Evolutionary conservation across 1,140 invertebrate species (phyloP).

Genomic region (Danaus melanippus): DNA sequence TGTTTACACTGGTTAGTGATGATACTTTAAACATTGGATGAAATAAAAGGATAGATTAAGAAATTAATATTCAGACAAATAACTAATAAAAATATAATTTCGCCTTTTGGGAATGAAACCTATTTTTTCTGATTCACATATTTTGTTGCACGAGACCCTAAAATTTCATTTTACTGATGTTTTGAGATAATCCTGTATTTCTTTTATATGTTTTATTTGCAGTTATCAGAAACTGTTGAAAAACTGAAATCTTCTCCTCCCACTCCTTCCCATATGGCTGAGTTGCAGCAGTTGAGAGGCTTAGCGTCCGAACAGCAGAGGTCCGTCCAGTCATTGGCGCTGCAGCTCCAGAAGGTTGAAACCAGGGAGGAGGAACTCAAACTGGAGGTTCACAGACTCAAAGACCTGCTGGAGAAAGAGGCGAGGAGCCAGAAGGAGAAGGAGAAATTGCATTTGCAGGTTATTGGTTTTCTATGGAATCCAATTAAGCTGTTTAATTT

Average conservation of each 20-base stretch:
- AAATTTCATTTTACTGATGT: too few species aligned
- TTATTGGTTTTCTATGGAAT: slow-evolving; percentile 16
- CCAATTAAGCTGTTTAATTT: too few species aligned
- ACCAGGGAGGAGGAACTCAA: slow-evolving; percentile 55
- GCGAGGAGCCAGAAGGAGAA: slow-evolving; percentile 36
- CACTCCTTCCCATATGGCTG: slow-evolving; percentile 41
- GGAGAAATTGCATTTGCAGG: slow-evolving; percentile 47
- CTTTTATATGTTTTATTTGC: slow-evolving; percentile 9
- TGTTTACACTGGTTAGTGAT: too few species aligned
- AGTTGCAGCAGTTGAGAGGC: slow-evolving; percentile 52
- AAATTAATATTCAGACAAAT: too few species aligned
- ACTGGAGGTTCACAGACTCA: slow-evolving; percentile 49
- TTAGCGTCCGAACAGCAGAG: slow-evolving; percentile 51
- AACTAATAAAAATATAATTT: too few species aligned
- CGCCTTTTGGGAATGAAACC: too few species aligned
- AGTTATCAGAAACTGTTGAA: slow-evolving; percentile 49
- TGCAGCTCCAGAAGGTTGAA: slow-evolving; percentile 50
- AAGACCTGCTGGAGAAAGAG: slow-evolving; percentile 54
- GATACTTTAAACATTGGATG: too few species aligned
- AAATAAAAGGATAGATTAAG: too few species aligned
- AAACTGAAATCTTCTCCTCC: slow-evolving; percentile 40
- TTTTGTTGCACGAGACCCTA: too few species aligned
- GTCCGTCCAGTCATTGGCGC: slow-evolving; percentile 44
- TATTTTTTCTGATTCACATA: too few species aligned
- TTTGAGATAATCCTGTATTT: neutral